Conservation (phyloP, 1,140 invertebrate genomes). For the Pinna nobilis region DNA sequence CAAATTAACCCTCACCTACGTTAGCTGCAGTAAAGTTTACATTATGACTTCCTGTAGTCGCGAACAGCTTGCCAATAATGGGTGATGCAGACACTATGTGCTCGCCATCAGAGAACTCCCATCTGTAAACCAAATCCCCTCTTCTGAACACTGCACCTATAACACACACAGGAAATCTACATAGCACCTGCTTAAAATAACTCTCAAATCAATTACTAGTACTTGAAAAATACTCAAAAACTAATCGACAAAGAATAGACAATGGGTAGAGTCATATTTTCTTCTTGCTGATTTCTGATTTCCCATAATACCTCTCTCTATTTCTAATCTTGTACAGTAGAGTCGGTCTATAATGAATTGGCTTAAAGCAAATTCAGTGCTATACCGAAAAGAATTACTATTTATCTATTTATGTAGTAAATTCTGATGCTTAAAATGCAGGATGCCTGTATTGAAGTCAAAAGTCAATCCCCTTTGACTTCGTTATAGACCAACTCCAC, state of each 20-base stretch:
- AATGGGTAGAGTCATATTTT: not conserved
- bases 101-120: conserved; percentile 20
- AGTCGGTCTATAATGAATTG: too few species aligned
- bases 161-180: too few species aligned
- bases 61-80: not conserved
- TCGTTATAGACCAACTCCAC: too few species aligned
- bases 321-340: too few species aligned
- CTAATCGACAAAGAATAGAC: not conserved
- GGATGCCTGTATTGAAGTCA: too few species aligned
- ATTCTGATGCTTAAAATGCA: too few species aligned
- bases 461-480: too few species aligned
- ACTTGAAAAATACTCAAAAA: not conserved
- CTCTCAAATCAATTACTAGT: not conserved
- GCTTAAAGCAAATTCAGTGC: too few species aligned
- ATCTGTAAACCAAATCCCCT: conserved; percentile 2
- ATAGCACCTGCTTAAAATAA: not conserved
- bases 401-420: too few species aligned
- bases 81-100: not conserved
- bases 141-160: not conserved
- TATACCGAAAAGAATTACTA: too few species aligned
- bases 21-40: conserved; percentile 23
- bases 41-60: not conserved
- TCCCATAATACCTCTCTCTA: not conserved
- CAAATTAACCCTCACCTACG: conserved; percentile 7
- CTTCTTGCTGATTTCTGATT: not conserved